Evolutionary conservation across 2,113 vertebrate genomes (phyloP), one percentile per base, ranked within the genome.

Genomic region (Rhabdornis inornatus): DNA sequence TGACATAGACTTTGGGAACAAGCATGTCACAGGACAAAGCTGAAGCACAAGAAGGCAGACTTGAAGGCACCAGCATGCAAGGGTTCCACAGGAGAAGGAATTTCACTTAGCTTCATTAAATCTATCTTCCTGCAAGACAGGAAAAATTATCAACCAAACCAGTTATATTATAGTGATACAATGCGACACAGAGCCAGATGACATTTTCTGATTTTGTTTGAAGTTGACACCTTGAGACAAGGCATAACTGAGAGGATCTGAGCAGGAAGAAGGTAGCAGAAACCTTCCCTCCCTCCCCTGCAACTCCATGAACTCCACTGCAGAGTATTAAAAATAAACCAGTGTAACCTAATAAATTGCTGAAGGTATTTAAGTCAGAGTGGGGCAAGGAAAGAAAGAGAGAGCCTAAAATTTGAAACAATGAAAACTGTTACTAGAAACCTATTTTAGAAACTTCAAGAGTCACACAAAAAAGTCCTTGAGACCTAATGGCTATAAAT

Each of bases 221-320:
- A 83, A 90, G 68, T 9, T 78, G 23, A 88, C 68, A 90, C 64
- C 71, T 86, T 86, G 64, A 86, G 68, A 86, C 37, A 93, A 86
- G 59, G 64, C 52, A 9, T 5, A 77, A 53, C 27, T 14, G 44
- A 83, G 78, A 80, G 25, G 47, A 63, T 49, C 30, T 60, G 68
- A 75, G 12, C 52, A 42, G 28, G 22, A 65, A 65, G 69, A 63
- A 92, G 60, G 60, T 10, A 81, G 57, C 42, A 78, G 47, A 11
- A 55, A 83, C 37, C 22, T 64, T 45, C 15, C 35, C 37, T 50
- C 17, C 27, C 28, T 70, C 22, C 33, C 28, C 5, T 0, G 0
- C 28, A 65, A 27, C 13, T 68, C 22, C 61, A 65, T n/a, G 20
- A 82, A 76, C 21, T 76, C 25, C 20, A 55, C 3, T 47, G 27